These are phyloP conservation scores for Phataginus tricuspis DNA, from an alignment of 2,797 vertebrate genomes.

Conservation along the genomic window DNA sequence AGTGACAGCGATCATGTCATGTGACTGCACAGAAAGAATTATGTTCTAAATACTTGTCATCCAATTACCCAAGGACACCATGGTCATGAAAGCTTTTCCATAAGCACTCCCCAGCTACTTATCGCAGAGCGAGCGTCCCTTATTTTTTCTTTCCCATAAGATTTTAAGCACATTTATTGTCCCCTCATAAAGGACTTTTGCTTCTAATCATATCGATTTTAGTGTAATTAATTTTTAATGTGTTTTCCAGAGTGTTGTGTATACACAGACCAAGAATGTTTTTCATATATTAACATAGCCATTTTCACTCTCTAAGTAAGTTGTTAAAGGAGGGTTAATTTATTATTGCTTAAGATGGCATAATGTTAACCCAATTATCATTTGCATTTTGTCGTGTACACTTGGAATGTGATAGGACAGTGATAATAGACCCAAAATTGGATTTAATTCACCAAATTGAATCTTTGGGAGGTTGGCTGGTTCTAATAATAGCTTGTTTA, in stretches of 20 bases:
- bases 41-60: not conserved
- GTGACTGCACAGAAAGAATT: not conserved
- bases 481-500: not conserved
- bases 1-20: not conserved
- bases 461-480: not conserved
- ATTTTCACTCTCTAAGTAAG: conserved; percentile 30
- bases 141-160: conserved; percentile 15
- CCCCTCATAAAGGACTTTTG: conserved; percentile 45
- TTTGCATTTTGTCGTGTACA: not conserved
- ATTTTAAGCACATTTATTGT: conserved; percentile 45
- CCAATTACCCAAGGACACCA: not conserved
- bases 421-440: not conserved
- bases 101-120: not conserved
- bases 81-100: conserved; percentile 53
- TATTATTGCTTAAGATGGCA: conserved; percentile 52
- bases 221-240: conserved; percentile 77
- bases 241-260: conserved; percentile 62
- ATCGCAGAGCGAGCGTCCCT: not conserved
- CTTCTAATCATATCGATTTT: conserved; percentile 72
- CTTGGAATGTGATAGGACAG: not conserved
- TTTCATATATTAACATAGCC: conserved; percentile 41
- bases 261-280: conserved; percentile 32
- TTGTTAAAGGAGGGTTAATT: conserved; percentile 62
- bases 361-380: conserved; percentile 41
- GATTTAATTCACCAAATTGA: not conserved